Evolutionary conservation across 2,113 vertebrate genomes (phyloP).

Genomic region (Amphilophus citrinellus): DNA sequence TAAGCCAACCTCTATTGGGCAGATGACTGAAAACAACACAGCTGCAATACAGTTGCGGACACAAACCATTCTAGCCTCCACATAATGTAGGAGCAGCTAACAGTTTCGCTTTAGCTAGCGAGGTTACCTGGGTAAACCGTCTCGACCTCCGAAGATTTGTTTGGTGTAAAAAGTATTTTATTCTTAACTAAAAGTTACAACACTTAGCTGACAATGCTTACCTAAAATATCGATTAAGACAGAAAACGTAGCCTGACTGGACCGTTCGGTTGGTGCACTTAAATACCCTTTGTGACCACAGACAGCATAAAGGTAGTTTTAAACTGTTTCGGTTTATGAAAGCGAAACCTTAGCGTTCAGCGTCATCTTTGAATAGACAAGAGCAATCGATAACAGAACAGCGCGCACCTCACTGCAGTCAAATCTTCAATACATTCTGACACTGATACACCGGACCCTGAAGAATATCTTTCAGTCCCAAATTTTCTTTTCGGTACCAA

Average conservation of each 20-base stretch:
- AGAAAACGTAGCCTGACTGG: constrained; percentile 42
- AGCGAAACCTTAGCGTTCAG: constrained; percentile 64
- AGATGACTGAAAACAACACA: not conserved
- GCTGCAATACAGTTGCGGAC: too few relatives aligned
- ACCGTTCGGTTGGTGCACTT: constrained; percentile 76
- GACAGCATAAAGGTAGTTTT: not conserved
- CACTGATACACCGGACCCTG: too few relatives aligned
- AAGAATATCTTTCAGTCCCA: too few relatives aligned
- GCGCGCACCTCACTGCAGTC: rapidly evolving
- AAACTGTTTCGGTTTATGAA: constrained; percentile 18
- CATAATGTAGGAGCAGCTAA: constrained; percentile 30
- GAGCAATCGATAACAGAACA: constrained; percentile 44
- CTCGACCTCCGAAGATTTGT: not conserved
- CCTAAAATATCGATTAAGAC: constrained; percentile 56
- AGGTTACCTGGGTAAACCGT: constrained; percentile 38
- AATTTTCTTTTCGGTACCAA: too few relatives aligned
- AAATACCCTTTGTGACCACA: constrained; percentile 74
- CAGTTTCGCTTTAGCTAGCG: not conserved
- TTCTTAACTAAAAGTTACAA: not conserved
- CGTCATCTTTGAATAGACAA: constrained; percentile 74
- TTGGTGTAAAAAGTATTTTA: not conserved
- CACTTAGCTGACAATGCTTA: constrained; percentile 29
- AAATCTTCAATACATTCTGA: not conserved
- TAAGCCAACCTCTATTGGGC: not conserved
- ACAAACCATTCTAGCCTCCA: not conserved